phyloP scores from a whole-genome alignment of 2,888 invertebrate genomes.

The Neoaliturus tenellus region DNA sequence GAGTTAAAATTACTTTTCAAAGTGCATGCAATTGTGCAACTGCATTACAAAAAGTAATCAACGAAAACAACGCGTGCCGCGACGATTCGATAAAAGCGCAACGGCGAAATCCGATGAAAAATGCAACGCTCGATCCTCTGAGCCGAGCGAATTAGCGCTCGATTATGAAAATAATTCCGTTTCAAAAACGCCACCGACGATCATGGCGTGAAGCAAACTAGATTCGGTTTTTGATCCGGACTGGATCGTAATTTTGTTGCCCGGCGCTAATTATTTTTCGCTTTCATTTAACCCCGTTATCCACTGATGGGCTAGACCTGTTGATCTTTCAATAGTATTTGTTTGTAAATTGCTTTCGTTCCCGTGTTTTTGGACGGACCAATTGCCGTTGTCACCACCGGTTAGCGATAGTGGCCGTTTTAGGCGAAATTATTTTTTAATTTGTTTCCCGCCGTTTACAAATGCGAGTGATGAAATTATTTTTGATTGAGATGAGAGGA shows the following conservation, averaged over 20 bases:
- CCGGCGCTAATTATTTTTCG: slow-evolving; percentile 44
- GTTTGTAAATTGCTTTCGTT: slow-evolving; percentile 36
- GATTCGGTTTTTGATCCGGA: slow-evolving; percentile 29
- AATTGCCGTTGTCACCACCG: background rate
- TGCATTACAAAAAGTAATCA: slow-evolving; percentile 11
- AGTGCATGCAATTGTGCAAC: too few species aligned
- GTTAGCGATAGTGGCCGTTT: slow-evolving; percentile 38
- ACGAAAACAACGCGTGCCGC: background rate
- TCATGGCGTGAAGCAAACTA: slow-evolving; percentile 20
- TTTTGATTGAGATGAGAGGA: background rate
- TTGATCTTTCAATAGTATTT: slow-evolving; percentile 45
- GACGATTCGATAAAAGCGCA: background rate
- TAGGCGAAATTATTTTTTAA: slow-evolving; percentile 30
- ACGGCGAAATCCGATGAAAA: slow-evolving; percentile 14
- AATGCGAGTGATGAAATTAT: background rate
- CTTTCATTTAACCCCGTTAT: slow-evolving; percentile 37
- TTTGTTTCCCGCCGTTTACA: background rate
- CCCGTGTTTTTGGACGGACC: slow-evolving; percentile 23
- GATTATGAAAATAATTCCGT: slow-evolving; percentile 43
- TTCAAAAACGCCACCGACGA: slow-evolving; percentile 26
- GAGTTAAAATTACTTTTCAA: too few species aligned
- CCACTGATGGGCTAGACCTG: slow-evolving; percentile 4
- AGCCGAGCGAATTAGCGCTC: slow-evolving; percentile 29
- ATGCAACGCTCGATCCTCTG: background rate
- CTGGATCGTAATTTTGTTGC: slow-evolving; percentile 3